Evolutionary conservation across 2,888 invertebrate species (phyloP).

Genomic region (Ophion ellenae): DNA sequence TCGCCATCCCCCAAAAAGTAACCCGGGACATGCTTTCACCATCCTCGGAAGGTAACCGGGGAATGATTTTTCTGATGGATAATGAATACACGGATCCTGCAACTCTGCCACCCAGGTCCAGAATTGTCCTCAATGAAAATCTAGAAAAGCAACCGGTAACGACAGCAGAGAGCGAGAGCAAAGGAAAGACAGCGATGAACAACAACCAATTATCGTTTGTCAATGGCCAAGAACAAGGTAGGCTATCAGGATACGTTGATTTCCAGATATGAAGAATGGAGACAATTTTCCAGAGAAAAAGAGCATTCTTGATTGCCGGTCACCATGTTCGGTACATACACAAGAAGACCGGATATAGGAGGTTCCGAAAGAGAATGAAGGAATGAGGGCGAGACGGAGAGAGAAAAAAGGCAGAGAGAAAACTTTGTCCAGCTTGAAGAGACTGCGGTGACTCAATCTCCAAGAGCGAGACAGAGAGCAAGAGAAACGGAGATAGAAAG

Average conservation of each 20-base stretch:
- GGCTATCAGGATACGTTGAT: background rate
- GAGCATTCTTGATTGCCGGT: constrained; percentile 9
- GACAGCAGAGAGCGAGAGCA: too few relatives aligned
- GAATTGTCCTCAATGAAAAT: too few relatives aligned
- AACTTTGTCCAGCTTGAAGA: constrained; percentile 28
- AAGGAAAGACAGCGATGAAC: background rate
- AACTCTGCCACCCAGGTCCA: background rate
- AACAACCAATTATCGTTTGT: constrained; percentile 15
- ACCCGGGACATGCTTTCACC: too few relatives aligned
- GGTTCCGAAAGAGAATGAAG: constrained; percentile 14
- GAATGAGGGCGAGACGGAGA: background rate
- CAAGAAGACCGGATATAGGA: background rate
- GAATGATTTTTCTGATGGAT: background rate
- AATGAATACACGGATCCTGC: background rate
- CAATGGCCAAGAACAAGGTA: background rate
- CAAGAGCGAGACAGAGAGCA: constrained; percentile 4
- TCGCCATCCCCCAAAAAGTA: background rate
- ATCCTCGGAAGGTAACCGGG: background rate
- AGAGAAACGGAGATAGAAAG: background rate
- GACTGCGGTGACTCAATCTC: constrained; percentile 45
- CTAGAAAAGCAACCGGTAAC: too few relatives aligned
- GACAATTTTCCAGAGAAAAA: constrained; percentile 12
- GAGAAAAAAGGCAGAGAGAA: background rate
- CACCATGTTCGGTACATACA: background rate
- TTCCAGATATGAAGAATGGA: background rate